phyloP scores from a whole-genome alignment of 2,113 vertebrate species.

The Anguilla rostrata region DNA sequence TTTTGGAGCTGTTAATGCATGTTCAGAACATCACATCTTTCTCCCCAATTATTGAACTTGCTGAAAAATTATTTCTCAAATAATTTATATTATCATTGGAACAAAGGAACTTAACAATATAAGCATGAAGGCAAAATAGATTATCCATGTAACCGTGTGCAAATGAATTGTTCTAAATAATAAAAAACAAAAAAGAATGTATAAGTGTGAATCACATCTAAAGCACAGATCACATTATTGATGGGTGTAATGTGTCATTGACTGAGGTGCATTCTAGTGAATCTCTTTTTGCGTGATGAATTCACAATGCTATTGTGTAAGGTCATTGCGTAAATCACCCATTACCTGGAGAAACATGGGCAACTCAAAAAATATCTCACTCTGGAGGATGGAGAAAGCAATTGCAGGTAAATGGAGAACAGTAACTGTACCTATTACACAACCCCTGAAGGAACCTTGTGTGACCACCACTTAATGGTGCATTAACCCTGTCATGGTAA shows the following conservation, averaged over 20 bases:
- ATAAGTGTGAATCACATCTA: background rate
- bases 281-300: background rate
- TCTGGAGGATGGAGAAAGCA: background rate
- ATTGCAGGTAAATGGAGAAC: background rate
- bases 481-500: background rate
- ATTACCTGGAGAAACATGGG: background rate
- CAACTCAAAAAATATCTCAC: background rate
- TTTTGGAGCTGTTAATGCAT: too few species aligned
- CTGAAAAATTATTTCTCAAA: background rate
- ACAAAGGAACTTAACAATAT: background rate
- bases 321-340: background rate
- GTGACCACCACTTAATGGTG: background rate
- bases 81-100: background rate
- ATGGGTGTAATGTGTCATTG: background rate
- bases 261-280: background rate
- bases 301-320: background rate
- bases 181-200: background rate
- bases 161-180: background rate
- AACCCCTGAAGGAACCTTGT: background rate
- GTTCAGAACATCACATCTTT: too few species aligned
- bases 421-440: background rate
- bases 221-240: background rate
- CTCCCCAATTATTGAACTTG: too few species aligned
- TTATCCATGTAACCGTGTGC: background rate
- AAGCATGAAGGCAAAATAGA: background rate